These are phyloP conservation scores for Drosophila affinis DNA, from an alignment of 2,888 invertebrate species.

Conservation along the genomic window DNA sequence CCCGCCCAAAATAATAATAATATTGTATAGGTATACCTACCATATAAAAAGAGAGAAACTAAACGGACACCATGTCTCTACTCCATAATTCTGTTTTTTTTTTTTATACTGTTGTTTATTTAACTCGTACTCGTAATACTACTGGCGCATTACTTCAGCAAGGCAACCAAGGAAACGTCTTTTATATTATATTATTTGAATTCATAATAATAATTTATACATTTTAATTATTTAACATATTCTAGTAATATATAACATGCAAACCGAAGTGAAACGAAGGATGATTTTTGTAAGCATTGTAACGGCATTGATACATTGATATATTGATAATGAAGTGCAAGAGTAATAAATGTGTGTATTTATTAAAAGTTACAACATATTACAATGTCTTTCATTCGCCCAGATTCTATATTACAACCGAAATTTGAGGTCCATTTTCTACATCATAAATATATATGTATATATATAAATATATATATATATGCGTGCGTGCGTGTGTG, in stretches of 20 bases:
- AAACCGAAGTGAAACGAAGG: constrained; percentile 39
- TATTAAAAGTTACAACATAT: constrained; percentile 71
- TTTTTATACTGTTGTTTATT: constrained; percentile 72
- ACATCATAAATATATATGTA: background rate
- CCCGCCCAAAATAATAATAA: constrained; percentile 5
- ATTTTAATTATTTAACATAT: constrained; percentile 62
- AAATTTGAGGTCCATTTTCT: background rate
- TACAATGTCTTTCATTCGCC: background rate
- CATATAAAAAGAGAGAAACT: constrained; percentile 4
- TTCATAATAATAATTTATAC: constrained; percentile 54
- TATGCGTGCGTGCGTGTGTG: no score
- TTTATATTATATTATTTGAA: constrained; percentile 37
- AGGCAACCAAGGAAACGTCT: constrained; percentile 57
- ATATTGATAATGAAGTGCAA: constrained; percentile 63
- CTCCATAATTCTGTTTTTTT: constrained; percentile 21
- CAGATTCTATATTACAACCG: background rate
- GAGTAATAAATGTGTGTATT: constrained; percentile 76
- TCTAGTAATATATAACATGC: constrained; percentile 15
- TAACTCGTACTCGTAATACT: constrained; percentile 44
- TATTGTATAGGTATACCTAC: no score
- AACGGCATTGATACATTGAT: constrained; percentile 66
- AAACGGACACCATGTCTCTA: constrained; percentile 18
- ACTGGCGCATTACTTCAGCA: constrained; percentile 53
- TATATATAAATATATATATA: no score
- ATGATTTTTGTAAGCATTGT: constrained; percentile 47